Percentiles rank a stretch among this genome's conserved stretches.
These are phyloP conservation scores for Antheraea mylitta DNA, from an alignment of 1,140 invertebrate species.

Conservation along the genomic window DNA sequence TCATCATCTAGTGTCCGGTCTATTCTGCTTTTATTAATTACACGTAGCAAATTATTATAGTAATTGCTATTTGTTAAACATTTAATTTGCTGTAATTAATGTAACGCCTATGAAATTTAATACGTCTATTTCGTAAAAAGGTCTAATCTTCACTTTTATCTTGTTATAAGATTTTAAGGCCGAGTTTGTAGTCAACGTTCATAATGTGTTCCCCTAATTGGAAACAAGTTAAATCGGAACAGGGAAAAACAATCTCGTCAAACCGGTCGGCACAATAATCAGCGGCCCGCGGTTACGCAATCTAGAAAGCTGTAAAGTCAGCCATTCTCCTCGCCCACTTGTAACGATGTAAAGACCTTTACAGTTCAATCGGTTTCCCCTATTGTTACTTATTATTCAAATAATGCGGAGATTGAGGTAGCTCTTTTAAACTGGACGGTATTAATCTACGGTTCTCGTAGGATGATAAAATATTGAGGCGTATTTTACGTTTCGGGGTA, in stretches of 20 bases:
- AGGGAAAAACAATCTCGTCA: neutral
- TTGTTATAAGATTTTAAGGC: neutral
- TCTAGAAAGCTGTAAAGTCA: conserved; percentile 1
- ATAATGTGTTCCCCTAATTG: neutral
- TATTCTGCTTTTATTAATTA: too few relatives aligned
- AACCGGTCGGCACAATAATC: neutral
- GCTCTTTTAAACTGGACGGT: neutral
- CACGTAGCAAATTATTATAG: too few relatives aligned
- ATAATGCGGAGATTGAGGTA: neutral
- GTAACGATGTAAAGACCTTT: neutral
- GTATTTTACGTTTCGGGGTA: neutral
- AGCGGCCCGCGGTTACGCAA: neutral
- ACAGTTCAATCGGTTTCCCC: neutral
- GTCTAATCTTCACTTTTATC: too few relatives aligned
- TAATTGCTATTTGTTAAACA: too few relatives aligned
- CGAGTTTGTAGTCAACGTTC: neutral
- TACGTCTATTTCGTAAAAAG: too few relatives aligned
- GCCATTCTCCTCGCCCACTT: neutral
- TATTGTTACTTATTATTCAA: neutral
- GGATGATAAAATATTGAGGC: neutral
- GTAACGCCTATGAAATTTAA: too few relatives aligned
- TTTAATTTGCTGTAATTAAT: too few relatives aligned
- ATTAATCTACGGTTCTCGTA: neutral
- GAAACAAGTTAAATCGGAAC: neutral
- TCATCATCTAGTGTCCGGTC: too few relatives aligned